Evolutionary conservation across 2,888 invertebrate species (phyloP).

Genomic region (Mactromeris polynyma): DNA sequence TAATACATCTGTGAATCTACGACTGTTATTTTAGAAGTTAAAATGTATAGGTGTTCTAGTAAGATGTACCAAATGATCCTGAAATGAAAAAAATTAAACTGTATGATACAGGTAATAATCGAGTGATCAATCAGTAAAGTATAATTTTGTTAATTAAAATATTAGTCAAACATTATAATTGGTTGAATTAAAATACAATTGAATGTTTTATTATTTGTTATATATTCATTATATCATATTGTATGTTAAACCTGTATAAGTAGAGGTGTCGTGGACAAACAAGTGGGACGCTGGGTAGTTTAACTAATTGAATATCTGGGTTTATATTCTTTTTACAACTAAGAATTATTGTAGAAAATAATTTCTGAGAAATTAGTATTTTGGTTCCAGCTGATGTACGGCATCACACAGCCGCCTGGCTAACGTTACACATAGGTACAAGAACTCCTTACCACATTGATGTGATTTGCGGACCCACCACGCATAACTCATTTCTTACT

Average conservation of each 20-base stretch:
- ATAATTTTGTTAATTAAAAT: not conserved
- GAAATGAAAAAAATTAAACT: not conserved
- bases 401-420: not conserved
- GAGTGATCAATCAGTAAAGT: not conserved
- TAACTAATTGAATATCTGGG: no score
- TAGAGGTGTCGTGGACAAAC: no score
- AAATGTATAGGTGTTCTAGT: not conserved
- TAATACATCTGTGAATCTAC: not conserved
- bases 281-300: no score
- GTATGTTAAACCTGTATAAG: no score
- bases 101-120: not conserved
- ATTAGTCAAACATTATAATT: not conserved
- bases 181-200: no score
- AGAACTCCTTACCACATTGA: not conserved
- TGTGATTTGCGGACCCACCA: not conserved
- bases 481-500: slow-evolving; percentile 15
- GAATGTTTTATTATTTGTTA: no score
- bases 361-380: no score
- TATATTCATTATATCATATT: no score
- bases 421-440: not conserved
- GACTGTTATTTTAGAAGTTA: not conserved
- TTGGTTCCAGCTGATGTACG: no score
- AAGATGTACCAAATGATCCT: not conserved
- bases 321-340: no score
- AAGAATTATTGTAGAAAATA: no score